A percentile compares a stretch with the other conserved stretches of the same genome.
Evolutionary conservation across 2,113 vertebrate genomes (phyloP).

Genomic region (Alaudala cheleensis): DNA sequence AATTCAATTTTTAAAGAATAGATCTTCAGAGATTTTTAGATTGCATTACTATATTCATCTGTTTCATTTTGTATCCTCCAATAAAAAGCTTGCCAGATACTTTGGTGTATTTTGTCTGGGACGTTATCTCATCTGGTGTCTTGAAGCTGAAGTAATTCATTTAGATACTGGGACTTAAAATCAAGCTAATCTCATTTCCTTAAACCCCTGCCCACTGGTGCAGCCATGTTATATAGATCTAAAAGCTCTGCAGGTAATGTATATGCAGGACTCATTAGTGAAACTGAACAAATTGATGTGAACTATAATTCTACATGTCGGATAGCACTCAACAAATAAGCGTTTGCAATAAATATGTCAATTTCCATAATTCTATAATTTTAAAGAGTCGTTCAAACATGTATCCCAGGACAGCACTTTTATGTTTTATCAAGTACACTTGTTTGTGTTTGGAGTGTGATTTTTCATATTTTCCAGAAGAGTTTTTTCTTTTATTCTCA

Average conservation of each 20-base stretch:
- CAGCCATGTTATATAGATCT: neutral
- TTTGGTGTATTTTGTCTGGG: neutral
- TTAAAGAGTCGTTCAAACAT: neutral
- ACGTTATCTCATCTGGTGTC: slow-evolving; percentile 36
- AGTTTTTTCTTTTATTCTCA: neutral
- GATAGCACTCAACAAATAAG: slow-evolving; percentile 18
- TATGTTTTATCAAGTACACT: neutral
- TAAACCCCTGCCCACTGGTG: neutral
- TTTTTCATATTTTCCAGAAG: neutral
- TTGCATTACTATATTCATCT: slow-evolving; percentile 31
- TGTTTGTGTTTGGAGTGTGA: neutral
- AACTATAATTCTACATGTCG: slow-evolving; percentile 2
- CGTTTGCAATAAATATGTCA: neutral
- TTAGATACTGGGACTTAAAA: slow-evolving; percentile 23
- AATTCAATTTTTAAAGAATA: slow-evolving; percentile 26
- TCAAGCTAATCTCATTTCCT: slow-evolving; percentile 43
- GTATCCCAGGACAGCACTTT: neutral
- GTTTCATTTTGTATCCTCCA: slow-evolving; percentile 42
- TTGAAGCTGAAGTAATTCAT: slow-evolving; percentile 57
- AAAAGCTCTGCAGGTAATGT: slow-evolving; percentile 16
- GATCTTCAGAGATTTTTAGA: slow-evolving; percentile 49
- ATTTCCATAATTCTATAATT: slow-evolving; percentile 3
- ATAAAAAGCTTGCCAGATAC: slow-evolving; percentile 2
- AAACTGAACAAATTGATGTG: neutral
- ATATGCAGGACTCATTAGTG: neutral